Evolutionary conservation across 2,797 vertebrate genomes (phyloP).

Genomic region (Adelosebastes latens): DNA sequence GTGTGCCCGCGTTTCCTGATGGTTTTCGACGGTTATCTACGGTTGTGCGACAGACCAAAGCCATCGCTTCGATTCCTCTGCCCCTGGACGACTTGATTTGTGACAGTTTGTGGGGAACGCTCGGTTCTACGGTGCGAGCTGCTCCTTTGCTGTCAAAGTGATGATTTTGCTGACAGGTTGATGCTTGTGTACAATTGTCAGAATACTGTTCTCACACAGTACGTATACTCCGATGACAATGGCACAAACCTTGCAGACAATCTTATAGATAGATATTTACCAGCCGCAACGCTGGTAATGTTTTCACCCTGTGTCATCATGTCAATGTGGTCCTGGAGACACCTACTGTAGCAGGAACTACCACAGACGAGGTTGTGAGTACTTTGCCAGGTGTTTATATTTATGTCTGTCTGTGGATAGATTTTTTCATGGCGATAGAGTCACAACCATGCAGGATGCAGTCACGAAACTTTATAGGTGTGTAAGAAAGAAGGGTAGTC

Average conservation of each 20-base stretch:
- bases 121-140: background rate
- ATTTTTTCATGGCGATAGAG: background rate
- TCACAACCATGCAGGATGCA: too few species aligned
- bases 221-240: background rate
- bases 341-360: background rate
- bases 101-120: background rate
- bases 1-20: background rate
- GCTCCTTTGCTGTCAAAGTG: background rate
- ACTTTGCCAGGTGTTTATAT: too few species aligned
- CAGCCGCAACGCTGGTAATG: background rate
- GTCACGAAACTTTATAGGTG: too few species aligned
- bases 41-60: background rate
- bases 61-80: background rate
- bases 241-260: background rate
- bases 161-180: conserved; percentile 1
- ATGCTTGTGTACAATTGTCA: background rate
- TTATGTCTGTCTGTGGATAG: background rate
- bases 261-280: background rate
- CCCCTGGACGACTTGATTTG: background rate
- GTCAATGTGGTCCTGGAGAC: background rate
- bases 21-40: background rate
- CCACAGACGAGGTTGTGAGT: background rate
- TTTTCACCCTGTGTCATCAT: background rate
- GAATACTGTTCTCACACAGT: background rate
- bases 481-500: too few species aligned